Evolutionary conservation across 2,888 invertebrate genomes (phyloP).

Genomic region (Oasisia sp.): DNA sequence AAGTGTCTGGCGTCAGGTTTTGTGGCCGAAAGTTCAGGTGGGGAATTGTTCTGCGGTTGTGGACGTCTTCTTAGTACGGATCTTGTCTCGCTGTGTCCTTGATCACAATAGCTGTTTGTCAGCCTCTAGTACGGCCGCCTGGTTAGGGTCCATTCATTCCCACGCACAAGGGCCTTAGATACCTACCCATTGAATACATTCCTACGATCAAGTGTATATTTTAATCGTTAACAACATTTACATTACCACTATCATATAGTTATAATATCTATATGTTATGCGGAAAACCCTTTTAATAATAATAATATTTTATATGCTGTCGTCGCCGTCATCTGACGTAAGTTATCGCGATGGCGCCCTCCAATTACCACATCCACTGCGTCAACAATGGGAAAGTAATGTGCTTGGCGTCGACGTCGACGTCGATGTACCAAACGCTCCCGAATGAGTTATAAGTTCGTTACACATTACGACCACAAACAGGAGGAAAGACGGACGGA

Average conservation of each 20-base stretch:
- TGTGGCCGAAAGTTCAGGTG: background rate
- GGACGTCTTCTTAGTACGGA: background rate
- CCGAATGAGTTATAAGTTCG: background rate
- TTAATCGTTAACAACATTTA: background rate
- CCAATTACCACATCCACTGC: background rate
- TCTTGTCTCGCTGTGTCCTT: background rate
- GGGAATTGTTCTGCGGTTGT: background rate
- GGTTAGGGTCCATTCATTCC: background rate
- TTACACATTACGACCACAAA: background rate
- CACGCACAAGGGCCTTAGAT: background rate
- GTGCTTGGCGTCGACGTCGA: background rate
- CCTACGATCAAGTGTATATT: background rate
- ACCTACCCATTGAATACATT: background rate
- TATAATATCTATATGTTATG: too few relatives aligned
- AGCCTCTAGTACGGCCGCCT: background rate
- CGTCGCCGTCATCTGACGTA: background rate
- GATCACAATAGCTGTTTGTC: background rate
- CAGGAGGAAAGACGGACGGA: background rate
- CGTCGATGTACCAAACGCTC: background rate
- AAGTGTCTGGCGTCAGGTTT: background rate
- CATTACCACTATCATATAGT: background rate
- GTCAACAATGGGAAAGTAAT: background rate
- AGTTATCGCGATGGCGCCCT: background rate
- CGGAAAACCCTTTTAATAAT: too few relatives aligned
- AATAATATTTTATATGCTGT: background rate